phyloP scores from a whole-genome alignment of 2,113 vertebrate species.

The Notarius lentiginosus region DNA sequence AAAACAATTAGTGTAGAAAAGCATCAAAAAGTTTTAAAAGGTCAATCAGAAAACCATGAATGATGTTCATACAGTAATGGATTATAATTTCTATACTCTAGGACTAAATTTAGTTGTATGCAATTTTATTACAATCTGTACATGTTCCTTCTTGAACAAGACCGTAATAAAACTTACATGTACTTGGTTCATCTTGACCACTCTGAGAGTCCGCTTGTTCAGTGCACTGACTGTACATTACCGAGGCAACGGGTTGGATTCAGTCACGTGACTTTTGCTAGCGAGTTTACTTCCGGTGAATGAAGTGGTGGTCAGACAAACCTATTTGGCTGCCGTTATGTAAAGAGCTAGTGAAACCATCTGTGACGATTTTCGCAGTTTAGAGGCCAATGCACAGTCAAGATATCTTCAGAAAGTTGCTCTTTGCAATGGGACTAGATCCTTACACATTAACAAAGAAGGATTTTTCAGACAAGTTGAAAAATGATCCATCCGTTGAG shows the following conservation, averaged over 20 bases:
- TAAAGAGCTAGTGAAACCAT: too few species aligned
- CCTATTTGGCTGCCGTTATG: too few species aligned
- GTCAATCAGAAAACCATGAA: not conserved
- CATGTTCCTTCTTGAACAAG: not conserved
- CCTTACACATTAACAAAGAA: too few species aligned
- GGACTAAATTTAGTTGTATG: not conserved
- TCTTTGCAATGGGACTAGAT: too few species aligned
- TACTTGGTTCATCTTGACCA: not conserved
- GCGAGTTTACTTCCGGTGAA: too few species aligned
- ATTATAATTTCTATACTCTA: not conserved
- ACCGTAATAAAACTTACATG: not conserved
- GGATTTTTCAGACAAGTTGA: too few species aligned
- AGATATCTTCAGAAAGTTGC: too few species aligned
- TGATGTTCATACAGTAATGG: not conserved
- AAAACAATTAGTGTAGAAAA: not conserved
- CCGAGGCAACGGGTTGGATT: not conserved
- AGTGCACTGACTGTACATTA: conserved; percentile 17
- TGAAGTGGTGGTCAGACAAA: too few species aligned
- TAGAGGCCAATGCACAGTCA: too few species aligned
- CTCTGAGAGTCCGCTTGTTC: conserved; percentile 22
- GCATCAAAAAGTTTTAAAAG: not conserved
- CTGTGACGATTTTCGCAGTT: too few species aligned
- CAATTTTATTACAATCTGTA: not conserved
- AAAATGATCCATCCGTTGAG: too few species aligned
- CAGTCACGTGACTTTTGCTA: too few species aligned